Base-by-base conservation (phyloP, 2,113 vertebrate species). In the Acrocephalus kingi region DNA sequence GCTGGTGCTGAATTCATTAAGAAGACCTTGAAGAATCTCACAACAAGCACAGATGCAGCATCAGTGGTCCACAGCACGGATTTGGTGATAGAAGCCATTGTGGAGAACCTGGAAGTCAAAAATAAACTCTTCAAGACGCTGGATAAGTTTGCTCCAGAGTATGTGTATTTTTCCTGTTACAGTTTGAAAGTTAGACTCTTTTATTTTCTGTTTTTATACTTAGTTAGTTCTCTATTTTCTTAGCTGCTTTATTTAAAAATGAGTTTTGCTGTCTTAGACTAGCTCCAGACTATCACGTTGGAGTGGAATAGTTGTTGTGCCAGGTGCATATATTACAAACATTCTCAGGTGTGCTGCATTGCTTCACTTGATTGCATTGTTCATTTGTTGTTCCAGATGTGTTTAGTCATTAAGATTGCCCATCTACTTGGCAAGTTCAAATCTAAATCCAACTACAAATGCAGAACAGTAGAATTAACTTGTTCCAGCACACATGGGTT, bases 81-180 rank as follows among this genome's bases (percentile, higher is more conserved):
- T 97, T 98, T 99, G 35, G 98, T 99, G 91, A 87, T 99, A 97
- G 99, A 99, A 95, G 99, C 99, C 95, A 99, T 99, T 17, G 98
- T 99, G 91, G 99, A 99, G 98, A 99, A 99, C 68, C 84, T 99
- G 25, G 96, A 98, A 59, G 51, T 99, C 79, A 99, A 99, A 94
- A 99, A 98, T 30, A 97, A 98, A 66, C 98, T 99, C 62, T 99
- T 99, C 96, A 97, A 98, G 64, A 97, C 78, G 4, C 98, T 99
- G 90, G 99, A 99, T 98, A 99, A 99, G 94, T 98, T 98, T 86
- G 99, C 99, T 3, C 98, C 99, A 15, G 98, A 98, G 99, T 99
- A 98, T 51, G 99, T 97, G 20, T 87, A 49, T 94, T 91, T 86
- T 82, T 89, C 43, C 41, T 94, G 15, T 68, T 83, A 56, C 7